phyloP scores from a whole-genome alignment of 2,797 vertebrate species.

The Clarias laeviceps region DNA sequence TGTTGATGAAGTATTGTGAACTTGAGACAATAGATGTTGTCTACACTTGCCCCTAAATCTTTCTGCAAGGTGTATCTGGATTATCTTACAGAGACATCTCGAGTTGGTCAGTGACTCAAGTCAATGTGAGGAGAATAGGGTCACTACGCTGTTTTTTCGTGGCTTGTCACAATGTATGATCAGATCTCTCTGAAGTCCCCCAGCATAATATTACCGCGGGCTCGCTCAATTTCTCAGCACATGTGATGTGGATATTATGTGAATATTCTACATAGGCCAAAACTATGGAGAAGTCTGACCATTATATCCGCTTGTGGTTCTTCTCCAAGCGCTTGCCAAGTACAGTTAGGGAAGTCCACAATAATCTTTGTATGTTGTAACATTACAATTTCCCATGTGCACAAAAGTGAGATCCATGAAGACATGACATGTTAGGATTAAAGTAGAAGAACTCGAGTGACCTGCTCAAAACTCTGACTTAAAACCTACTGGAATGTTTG shows the following conservation, averaged over 20 bases:
- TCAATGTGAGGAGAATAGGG: background rate
- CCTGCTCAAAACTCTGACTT: background rate
- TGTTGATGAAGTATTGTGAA: conserved; percentile 17
- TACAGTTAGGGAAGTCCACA: background rate
- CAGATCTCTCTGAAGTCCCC: background rate
- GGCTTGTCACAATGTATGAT: background rate
- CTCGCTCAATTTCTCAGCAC: background rate
- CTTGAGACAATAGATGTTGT: background rate
- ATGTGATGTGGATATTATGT: background rate
- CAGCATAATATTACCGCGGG: background rate
- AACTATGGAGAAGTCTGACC: background rate
- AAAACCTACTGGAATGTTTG: background rate
- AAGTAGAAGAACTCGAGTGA: background rate
- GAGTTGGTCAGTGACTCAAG: background rate
- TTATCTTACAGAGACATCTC: background rate
- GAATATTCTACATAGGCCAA: background rate
- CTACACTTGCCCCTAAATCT: background rate
- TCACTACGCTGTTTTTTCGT: background rate
- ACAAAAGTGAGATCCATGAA: background rate
- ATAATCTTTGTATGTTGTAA: background rate
- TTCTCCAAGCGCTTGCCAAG: no score
- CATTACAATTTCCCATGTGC: background rate
- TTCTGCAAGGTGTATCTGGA: background rate
- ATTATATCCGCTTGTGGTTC: background rate
- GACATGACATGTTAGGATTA: background rate